Evolutionary conservation across 37 sponge, comb jelly and placozoan species (phyloP).

Genomic region (Diacarnus erythraeanus): DNA sequence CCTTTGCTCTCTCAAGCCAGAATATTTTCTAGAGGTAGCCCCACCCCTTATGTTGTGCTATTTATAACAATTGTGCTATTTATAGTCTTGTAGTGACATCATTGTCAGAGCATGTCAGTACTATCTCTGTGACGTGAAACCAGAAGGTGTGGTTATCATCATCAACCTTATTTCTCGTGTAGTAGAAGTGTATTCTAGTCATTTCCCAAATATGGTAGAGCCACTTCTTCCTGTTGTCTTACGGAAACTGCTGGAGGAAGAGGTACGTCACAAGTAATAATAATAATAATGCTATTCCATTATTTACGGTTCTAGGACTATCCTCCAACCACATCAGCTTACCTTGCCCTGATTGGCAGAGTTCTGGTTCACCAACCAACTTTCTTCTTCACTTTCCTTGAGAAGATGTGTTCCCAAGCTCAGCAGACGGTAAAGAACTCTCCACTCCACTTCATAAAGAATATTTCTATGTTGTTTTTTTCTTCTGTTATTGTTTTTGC

Average conservation of each 20-base stretch:
- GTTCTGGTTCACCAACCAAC: slow-evolving; percentile 41
- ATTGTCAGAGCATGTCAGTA: slow-evolving; percentile 45
- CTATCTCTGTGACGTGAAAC: slow-evolving; percentile 70
- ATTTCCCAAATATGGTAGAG: slow-evolving; percentile 26
- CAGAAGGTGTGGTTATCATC: slow-evolving; percentile 49
- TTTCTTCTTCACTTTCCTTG: slow-evolving; percentile 54
- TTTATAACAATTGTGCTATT: background rate
- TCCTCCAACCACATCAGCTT: slow-evolving; percentile 42
- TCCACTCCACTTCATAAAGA: too few species aligned
- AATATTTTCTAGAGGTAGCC: slow-evolving; percentile 53
- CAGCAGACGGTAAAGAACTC: slow-evolving; percentile 31
- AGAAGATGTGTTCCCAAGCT: slow-evolving; percentile 23
- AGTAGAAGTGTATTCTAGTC: slow-evolving; percentile 38
- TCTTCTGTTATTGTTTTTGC: background rate
- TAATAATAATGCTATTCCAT: background rate
- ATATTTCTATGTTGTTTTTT: background rate
- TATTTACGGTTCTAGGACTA: slow-evolving; percentile 28
- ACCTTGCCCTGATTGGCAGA: slow-evolving; percentile 36
- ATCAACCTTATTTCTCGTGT: slow-evolving; percentile 36
- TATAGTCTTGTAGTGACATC: slow-evolving; percentile 47
- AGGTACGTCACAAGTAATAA: slow-evolving; percentile 22
- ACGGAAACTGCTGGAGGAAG: slow-evolving; percentile 28
- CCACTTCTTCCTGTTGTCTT: slow-evolving; percentile 37
- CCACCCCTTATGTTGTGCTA: background rate
- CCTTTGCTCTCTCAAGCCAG: slow-evolving; percentile 45